phyloP scores from a whole-genome alignment of 2,113 vertebrate species.

The Rhombomys opimus region DNA sequence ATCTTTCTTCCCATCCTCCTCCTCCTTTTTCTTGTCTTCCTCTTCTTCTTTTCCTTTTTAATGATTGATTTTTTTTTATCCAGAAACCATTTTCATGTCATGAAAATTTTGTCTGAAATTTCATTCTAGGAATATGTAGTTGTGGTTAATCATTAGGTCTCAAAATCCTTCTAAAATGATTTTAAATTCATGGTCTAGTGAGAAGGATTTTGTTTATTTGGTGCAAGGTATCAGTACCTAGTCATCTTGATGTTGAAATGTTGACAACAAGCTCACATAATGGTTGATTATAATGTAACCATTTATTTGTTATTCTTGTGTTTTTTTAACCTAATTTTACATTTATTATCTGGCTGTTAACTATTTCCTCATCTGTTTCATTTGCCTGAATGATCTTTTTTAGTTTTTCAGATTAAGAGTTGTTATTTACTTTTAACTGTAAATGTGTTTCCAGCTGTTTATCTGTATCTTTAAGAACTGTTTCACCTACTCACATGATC shows the following conservation, averaged over 20 bases:
- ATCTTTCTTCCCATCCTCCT: neutral
- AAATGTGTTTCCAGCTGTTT: neutral
- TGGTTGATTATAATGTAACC: neutral
- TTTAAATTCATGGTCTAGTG: neutral
- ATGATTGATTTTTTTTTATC: neutral
- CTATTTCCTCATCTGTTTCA: neutral
- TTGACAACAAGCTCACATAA: neutral
- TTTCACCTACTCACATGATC: neutral
- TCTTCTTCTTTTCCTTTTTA: neutral
- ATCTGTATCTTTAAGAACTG: neutral
- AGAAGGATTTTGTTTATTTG: neutral
- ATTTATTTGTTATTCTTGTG: neutral
- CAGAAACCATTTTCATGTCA: neutral
- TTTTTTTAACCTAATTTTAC: neutral
- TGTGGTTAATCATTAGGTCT: neutral
- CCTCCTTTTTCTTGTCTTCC: neutral
- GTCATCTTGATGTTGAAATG: neutral
- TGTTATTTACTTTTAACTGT: neutral
- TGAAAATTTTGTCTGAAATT: neutral
- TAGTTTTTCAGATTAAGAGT: neutral
- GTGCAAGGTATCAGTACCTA: neutral
- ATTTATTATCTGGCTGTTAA: neutral
- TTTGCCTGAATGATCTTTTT: neutral
- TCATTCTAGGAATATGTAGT: no score
- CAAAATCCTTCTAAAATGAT: neutral